Evolutionary conservation across 1,140 invertebrate genomes (phyloP), one percentile per base, ranked within the genome.

Genomic region (Hirudo medicinalis): DNA sequence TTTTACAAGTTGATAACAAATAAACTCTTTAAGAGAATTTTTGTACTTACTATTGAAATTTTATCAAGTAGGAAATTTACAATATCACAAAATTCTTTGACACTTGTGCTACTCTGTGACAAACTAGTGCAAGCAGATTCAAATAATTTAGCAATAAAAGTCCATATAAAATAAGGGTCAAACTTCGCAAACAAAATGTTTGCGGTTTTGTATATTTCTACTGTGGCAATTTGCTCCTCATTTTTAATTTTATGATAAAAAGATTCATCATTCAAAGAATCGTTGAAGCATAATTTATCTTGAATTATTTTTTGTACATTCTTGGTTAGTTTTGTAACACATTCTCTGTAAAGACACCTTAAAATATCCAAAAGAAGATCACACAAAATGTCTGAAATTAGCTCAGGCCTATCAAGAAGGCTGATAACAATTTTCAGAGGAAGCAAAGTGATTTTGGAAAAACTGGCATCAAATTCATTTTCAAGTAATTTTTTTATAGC

Each of bases 321-420:
- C 36, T 66, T 57, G n/a, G 54, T 68, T 67, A 67, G 27, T 27
- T 70, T 71, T 54, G 36, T 68, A 49, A 75, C 72, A 75, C 77
- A 80, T 69, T 81, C 79, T 55, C 72, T 72, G 63, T 80, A 79
- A 25, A 81, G 69, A 74, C 80, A 88, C 84, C 90, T 86, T 80
- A 94, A 90, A 69, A 94, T 88, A 79, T 94, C 89, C 73, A 90
- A 87, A 11, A 94, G 84, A 72, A 93, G 89, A 80, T 89, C 88
- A 77, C 94, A 91, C 68, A 94, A 79, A 75, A 95, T 91, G 15
- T 88, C 85, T 66, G 88, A 87, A 17, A 91, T 90, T 71, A 95
- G 90, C 81, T 94, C 91, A 54, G 89, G 88, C 80, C 93, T 91
- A 79, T 96, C 92, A 29, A 95, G 82, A 43, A 96, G 82, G 54